These are phyloP conservation scores for Holacanthus passer DNA, from an alignment of 2,113 vertebrate genomes.

Conservation along the genomic window DNA sequence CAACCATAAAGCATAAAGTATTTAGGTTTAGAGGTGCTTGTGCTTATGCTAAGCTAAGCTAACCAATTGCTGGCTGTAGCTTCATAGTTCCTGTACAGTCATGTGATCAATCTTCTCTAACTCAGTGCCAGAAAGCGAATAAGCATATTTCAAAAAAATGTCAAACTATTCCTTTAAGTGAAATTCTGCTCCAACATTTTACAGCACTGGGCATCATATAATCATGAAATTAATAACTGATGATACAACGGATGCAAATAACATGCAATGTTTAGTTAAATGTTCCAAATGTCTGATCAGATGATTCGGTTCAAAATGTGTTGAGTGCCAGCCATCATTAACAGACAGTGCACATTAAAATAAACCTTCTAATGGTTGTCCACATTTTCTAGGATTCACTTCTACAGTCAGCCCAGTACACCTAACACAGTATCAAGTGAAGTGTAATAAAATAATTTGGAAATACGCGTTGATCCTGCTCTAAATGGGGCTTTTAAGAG, in stretches of 20 bases:
- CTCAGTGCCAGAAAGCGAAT: not conserved
- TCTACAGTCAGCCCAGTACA: not conserved
- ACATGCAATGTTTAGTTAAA: not conserved
- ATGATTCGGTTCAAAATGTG: not conserved
- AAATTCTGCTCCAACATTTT: too few relatives aligned
- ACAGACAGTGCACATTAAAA: not conserved
- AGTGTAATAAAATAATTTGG: not conserved
- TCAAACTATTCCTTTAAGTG: not conserved
- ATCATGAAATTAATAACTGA: not conserved
- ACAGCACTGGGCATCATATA: too few relatives aligned
- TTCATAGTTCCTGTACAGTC: too few relatives aligned
- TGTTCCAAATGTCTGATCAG: not conserved
- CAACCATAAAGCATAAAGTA: too few relatives aligned
- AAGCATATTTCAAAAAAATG: not conserved
- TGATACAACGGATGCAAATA: not conserved
- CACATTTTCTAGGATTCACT: not conserved
- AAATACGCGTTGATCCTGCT: conserved; percentile 49
- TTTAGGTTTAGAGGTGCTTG: too few relatives aligned
- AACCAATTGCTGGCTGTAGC: not conserved
- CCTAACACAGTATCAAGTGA: conserved; percentile 24
- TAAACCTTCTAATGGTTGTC: not conserved
- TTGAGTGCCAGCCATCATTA: not conserved
- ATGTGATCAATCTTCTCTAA: too few relatives aligned
- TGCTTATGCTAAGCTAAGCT: not conserved
- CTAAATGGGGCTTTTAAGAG: conserved; percentile 1